These are phyloP conservation scores for Galago senegalensis DNA, from an alignment of 2,797 vertebrate genomes.

Conservation along the genomic window DNA sequence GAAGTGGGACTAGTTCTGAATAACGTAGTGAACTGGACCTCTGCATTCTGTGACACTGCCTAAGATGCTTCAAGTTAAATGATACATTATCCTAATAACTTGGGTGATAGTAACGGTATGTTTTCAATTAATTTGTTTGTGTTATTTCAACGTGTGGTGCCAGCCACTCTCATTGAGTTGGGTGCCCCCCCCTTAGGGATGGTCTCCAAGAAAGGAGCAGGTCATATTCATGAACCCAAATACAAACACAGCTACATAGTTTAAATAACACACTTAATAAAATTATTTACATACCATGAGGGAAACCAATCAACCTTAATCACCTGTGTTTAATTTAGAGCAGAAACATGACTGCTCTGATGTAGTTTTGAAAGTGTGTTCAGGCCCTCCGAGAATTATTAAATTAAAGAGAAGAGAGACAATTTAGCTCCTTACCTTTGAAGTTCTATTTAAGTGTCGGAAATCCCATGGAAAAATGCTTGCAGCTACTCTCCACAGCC, in stretches of 20 bases:
- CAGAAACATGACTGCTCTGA: constrained; percentile 12
- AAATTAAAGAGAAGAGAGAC: constrained; percentile 22
- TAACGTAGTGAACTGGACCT: background rate
- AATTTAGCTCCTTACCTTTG: background rate
- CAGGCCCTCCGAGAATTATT: constrained; percentile 40
- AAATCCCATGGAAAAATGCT: background rate
- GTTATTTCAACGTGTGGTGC: rapidly evolving
- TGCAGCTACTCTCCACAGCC: no score
- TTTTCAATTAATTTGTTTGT: background rate
- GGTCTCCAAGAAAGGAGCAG: background rate
- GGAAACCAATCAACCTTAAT: background rate
- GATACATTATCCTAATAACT: background rate
- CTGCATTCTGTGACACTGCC: background rate
- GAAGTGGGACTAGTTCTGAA: background rate
- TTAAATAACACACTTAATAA: background rate
- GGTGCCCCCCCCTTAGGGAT: background rate
- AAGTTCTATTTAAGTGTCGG: background rate
- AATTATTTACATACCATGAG: background rate
- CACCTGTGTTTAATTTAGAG: constrained; percentile 9
- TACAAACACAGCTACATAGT: background rate
- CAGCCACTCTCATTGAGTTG: background rate
- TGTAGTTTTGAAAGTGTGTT: background rate
- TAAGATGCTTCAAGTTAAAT: background rate
- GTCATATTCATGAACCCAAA: background rate
- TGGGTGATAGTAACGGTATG: no score